Evolutionary conservation across 2,113 vertebrate genomes (phyloP).

Genomic region (Sphaerodactylus townsendi): DNA sequence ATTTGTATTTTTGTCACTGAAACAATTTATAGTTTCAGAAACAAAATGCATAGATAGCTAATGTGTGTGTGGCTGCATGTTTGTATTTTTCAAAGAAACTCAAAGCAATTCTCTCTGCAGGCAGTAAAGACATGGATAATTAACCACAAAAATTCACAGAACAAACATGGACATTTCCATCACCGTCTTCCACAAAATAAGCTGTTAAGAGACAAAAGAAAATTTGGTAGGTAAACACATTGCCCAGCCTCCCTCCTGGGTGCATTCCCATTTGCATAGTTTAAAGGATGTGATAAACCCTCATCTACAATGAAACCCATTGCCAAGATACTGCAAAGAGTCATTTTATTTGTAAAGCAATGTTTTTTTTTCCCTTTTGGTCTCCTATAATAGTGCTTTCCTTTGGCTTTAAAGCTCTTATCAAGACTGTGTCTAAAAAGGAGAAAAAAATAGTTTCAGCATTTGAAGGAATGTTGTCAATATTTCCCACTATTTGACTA

Average conservation of each 20-base stretch:
- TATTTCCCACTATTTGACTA: neutral
- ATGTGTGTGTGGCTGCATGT: neutral
- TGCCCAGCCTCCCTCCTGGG: neutral
- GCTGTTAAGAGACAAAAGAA: constrained; percentile 26
- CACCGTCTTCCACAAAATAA: constrained; percentile 8
- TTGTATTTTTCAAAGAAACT: neutral
- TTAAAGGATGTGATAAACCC: neutral
- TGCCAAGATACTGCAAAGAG: neutral
- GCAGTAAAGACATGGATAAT: neutral
- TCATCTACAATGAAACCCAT: constrained; percentile 24
- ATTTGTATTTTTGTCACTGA: neutral
- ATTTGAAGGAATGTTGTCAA: neutral
- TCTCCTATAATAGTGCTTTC: neutral
- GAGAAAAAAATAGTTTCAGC: neutral
- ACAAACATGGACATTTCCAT: constrained; percentile 17
- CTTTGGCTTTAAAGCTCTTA: neutral
- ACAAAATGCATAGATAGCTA: neutral
- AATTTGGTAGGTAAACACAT: neutral
- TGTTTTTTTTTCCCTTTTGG: neutral
- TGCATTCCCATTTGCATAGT: constrained; percentile 17
- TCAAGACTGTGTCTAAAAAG: neutral
- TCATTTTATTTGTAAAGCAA: neutral
- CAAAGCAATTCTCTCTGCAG: neutral
- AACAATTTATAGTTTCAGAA: neutral
- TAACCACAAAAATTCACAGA: constrained; percentile 29